phyloP scores from a whole-genome alignment of 2,113 vertebrate species.

The Egretta garzetta region DNA sequence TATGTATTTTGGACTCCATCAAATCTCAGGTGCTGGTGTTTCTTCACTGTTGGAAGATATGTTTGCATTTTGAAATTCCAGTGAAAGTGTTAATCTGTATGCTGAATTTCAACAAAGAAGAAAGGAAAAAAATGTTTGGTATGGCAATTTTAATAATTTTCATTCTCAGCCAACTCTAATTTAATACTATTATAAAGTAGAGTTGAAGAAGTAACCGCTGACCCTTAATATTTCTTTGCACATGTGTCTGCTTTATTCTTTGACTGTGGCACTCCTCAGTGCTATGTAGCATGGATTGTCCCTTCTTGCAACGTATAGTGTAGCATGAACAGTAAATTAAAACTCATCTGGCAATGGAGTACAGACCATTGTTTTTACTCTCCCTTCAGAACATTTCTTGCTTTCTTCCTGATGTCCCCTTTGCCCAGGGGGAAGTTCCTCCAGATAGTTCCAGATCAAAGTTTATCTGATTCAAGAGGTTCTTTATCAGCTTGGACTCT shows the following conservation, averaged over 20 bases:
- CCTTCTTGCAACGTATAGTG: background rate
- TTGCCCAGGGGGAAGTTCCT: background rate
- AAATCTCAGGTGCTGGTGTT: background rate
- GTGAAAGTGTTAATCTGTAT: background rate
- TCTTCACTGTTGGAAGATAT: background rate
- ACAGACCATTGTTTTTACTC: background rate
- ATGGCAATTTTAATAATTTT: background rate
- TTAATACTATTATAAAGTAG: background rate
- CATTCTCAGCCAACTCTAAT: background rate
- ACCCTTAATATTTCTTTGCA: background rate
- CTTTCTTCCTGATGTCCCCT: background rate
- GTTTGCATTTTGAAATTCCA: background rate
- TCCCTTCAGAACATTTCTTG: background rate
- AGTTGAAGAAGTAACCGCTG: background rate
- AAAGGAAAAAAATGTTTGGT: background rate
- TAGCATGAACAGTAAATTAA: background rate
- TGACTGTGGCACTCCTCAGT: background rate
- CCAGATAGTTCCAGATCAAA: background rate
- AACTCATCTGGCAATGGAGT: background rate
- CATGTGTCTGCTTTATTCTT: background rate
- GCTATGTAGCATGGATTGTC: accelerated
- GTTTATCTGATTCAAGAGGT: background rate
- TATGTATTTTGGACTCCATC: background rate
- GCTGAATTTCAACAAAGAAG: background rate
- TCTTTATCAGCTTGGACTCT: background rate